Evolutionary conservation across 1,140 invertebrate species (phyloP).

Genomic region (Stegodyphus mimosarum): DNA sequence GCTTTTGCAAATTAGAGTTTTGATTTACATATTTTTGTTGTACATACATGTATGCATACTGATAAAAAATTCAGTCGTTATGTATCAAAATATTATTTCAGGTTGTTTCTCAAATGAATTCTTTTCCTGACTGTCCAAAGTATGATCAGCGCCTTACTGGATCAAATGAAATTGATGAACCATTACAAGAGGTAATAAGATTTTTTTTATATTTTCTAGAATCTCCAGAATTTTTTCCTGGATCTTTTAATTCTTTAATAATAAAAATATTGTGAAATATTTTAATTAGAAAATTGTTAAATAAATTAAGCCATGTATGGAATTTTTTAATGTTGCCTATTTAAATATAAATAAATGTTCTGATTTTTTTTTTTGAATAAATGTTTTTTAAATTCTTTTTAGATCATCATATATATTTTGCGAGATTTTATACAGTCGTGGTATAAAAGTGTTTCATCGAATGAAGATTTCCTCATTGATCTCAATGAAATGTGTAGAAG

Average conservation of each 20-base stretch:
- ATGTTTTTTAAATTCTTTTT: slow-evolving; percentile 9
- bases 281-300: neutral
- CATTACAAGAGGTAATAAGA: slow-evolving; percentile 72
- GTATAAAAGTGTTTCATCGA: slow-evolving; percentile 74
- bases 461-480: slow-evolving; percentile 72
- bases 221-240: too few relatives aligned
- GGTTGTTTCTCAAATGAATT: slow-evolving; percentile 26
- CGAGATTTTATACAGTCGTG: slow-evolving; percentile 84
- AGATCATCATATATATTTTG: slow-evolving; percentile 65
- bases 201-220: slow-evolving; percentile 58
- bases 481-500: slow-evolving; percentile 71
- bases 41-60: too few relatives aligned
- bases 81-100: neutral
- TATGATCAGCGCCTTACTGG: slow-evolving; percentile 71
- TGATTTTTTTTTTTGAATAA: neutral
- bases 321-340: neutral
- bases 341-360: neutral
- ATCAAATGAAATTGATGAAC: slow-evolving; percentile 77
- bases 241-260: too few relatives aligned
- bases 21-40: too few relatives aligned
- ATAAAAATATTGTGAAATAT: neutral
- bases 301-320: neutral
- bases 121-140: neutral
- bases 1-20: too few relatives aligned
- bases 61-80: too few relatives aligned